phyloP scores from a whole-genome alignment of 30 jellyfish, hydroid and myxozoan species.

The Catostylus mosaicus region DNA sequence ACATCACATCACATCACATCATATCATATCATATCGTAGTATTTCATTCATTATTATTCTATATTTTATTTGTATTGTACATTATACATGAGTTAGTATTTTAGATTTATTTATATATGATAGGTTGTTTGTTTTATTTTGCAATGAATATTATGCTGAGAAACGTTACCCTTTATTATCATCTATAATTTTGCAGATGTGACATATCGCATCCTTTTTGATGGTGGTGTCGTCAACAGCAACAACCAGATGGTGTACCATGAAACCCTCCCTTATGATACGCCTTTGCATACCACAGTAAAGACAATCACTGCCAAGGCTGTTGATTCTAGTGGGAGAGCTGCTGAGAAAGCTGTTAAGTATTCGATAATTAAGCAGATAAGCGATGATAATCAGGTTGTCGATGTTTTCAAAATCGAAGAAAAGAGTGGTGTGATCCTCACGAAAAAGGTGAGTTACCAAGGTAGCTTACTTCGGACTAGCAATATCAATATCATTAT shows the following conservation, averaged over 20 bases:
- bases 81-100: no score
- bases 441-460: constrained; percentile 41
- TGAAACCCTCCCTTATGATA: constrained; percentile 57
- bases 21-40: no score
- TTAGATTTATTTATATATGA: no score
- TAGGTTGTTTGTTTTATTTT: no score
- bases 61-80: no score
- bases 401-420: constrained; percentile 45
- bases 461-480: no score
- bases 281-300: constrained; percentile 67
- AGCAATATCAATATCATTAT: no score
- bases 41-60: no score
- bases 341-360: constrained; percentile 58
- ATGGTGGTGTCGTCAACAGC: constrained; percentile 54
- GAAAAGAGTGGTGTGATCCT: constrained; percentile 52
- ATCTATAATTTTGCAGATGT: constrained; percentile 38
- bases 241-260: constrained; percentile 56
- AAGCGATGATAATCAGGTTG: constrained; percentile 20
- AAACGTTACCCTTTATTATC: background rate
- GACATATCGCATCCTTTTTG: constrained; percentile 43
- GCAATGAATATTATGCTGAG: no score
- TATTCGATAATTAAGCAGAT: constrained; percentile 58
- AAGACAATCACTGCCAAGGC: constrained; percentile 62
- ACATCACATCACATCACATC: no score
- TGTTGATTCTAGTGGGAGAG: constrained; percentile 24